These are phyloP conservation scores for Serrognathus titanus DNA, from an alignment of 2,888 invertebrate genomes.

Conservation along the genomic window DNA sequence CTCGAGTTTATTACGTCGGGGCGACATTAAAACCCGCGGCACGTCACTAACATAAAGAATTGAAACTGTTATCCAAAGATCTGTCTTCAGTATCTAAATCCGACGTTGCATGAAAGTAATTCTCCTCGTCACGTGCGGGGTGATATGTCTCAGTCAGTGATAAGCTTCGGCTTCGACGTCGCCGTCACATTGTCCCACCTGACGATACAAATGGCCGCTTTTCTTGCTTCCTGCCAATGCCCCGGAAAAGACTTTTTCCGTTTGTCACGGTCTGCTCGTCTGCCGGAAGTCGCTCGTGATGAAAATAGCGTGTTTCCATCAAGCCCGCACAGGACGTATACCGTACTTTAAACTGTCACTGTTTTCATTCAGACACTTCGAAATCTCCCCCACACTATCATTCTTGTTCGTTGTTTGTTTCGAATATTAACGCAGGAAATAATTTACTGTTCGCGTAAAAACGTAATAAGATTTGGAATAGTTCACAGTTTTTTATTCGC, in stretches of 20 bases:
- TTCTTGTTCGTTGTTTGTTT: no score
- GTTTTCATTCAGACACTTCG: no score
- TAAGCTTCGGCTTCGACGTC: constrained; percentile 16
- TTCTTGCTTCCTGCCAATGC: constrained; percentile 3
- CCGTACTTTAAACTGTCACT: no score
- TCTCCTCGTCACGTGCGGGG: constrained; percentile 18
- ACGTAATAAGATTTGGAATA: no score
- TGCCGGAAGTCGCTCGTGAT: no score
- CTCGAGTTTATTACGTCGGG: not conserved
- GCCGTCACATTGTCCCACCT: constrained; percentile 15
- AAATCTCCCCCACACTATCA: no score
- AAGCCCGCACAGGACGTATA: no score
- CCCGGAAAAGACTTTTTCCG: not conserved
- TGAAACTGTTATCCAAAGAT: constrained; percentile 14
- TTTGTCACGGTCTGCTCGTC: no score
- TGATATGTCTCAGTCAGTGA: constrained; percentile 23
- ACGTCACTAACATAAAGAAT: constrained; percentile 11
- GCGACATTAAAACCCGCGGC: constrained; percentile 2
- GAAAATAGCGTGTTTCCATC: no score
- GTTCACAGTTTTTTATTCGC: no score
- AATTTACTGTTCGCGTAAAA: no score
- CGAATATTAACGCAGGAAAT: no score
- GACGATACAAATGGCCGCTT: constrained; percentile 21
- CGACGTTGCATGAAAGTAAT: constrained; percentile 22
- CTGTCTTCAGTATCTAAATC: constrained; percentile 19